Base-by-base conservation (phyloP, 2,113 vertebrate species). In the Callionymus lyra region DNA sequence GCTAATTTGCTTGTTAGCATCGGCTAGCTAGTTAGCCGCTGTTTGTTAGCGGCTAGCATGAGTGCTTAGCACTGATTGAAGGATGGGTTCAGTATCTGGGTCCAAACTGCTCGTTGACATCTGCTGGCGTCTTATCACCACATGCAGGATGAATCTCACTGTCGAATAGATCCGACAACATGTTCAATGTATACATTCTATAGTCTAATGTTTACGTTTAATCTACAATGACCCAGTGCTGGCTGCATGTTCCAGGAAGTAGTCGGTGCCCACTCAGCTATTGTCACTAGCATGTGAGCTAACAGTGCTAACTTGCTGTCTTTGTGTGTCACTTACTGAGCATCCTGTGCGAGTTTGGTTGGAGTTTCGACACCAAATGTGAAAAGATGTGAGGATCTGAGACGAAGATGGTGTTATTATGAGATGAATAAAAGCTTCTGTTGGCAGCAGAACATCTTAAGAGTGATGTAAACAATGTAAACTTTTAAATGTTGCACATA, bases 241-340 rank as follows among this genome's bases (percentile, higher is more conserved):
- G 32, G 19, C 2, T 2, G 13, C 48, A 3, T 37, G 10, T 49
- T 56, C 46, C 80, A 56, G 68, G 54, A 32, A 78, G n/a, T 82
- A 81, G 78, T 43, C 76, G 6, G 50, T 72, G 65, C 72, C 74
- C 53, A 38, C 39, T 62, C 38, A 53, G 76, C 76, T 72, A 81
- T 83, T 79, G 78, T 79, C 68, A 79, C 64, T 74, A 78, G 74
- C 72, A 57, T 54, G 70, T 70, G 74, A 80, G 77, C 70, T 31
- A 39, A 18, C 16, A 41, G 46, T 44, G 76, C 76, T 79, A 76
- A 72, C 65, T 63, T 63, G 59, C 53, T 68, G 68, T 63, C 72
- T 80, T 76, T 80, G 79, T 80, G 70, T 70, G 66, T 36, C 59
- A 58, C 41, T 70, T 74, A 15, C 21, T 27, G 4, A 27, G 4